These are phyloP conservation scores for Aphidius colemani DNA, from an alignment of 2,888 invertebrate species.

Conservation along the genomic window DNA sequence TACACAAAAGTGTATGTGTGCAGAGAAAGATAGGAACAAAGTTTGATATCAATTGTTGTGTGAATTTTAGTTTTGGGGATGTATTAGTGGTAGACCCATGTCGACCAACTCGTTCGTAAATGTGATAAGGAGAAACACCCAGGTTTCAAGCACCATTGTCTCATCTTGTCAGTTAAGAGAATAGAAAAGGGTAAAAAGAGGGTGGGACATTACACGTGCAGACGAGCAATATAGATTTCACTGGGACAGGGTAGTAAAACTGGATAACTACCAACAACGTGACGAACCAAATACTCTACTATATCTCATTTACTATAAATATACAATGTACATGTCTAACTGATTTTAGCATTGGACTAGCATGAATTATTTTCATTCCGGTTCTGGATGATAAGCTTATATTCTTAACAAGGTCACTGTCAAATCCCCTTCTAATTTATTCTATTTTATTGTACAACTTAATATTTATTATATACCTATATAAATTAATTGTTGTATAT, in stretches of 20 bases:
- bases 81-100: conserved; percentile 4
- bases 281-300: conserved; percentile 10
- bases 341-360: conserved; percentile 15
- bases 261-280: conserved; percentile 24
- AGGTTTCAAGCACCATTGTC: conserved; percentile 7
- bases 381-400: no score
- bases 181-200: no score
- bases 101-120: conserved; percentile 19
- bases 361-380: conserved; percentile 22
- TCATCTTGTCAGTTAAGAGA: conserved; percentile 8
- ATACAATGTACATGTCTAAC: conserved; percentile 4
- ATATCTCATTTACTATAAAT: no score
- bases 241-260: conserved; percentile 14
- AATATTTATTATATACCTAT: no score
- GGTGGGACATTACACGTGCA: conserved; percentile 32
- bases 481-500: no score
- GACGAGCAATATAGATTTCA: conserved; percentile 33
- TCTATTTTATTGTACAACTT: no score
- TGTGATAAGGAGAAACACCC: conserved; percentile 11
- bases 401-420: no score
- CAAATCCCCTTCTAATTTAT: no score
- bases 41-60: neutral
- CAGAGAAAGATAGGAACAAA: no score
- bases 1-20: neutral
- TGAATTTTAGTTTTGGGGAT: neutral